These are phyloP conservation scores for Sphyrna mokarran DNA, from an alignment of 2,113 vertebrate genomes.

Conservation along the genomic window DNA sequence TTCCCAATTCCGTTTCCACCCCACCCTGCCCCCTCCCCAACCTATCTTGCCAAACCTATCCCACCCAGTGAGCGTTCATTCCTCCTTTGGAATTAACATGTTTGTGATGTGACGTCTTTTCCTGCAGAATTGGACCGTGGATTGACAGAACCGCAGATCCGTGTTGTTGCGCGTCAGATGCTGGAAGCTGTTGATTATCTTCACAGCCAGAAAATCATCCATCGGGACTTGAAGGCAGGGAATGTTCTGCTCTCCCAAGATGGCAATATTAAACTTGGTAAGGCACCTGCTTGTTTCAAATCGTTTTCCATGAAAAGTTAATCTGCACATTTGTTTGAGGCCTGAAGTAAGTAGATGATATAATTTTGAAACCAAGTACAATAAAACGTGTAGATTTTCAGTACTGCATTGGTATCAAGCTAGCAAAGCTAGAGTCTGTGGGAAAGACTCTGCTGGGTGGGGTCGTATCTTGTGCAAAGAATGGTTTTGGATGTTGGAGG, in stretches of 20 bases:
- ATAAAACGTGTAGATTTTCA: background rate
- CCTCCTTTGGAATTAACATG: background rate
- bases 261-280: slow-evolving; percentile 89
- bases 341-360: background rate
- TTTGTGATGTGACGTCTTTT: background rate
- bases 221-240: slow-evolving; percentile 92
- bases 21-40: too few species aligned
- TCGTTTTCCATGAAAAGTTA: background rate
- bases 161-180: slow-evolving; percentile 87
- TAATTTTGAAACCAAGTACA: background rate
- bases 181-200: slow-evolving; percentile 84
- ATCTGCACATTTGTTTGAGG: background rate
- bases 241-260: slow-evolving; percentile 88
- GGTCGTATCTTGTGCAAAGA: too few species aligned
- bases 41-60: background rate
- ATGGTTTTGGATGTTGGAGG: too few species aligned
- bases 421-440: too few species aligned
- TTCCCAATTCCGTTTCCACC: background rate
- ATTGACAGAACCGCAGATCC: slow-evolving; percentile 85
- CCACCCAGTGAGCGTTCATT: background rate
- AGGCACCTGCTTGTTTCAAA: slow-evolving; percentile 43
- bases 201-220: slow-evolving; percentile 89
- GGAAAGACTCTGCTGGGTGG: too few species aligned
- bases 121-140: slow-evolving; percentile 80
- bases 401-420: background rate